These are phyloP conservation scores for Fragum sueziense DNA, from an alignment of 2,888 invertebrate species.

Conservation along the genomic window DNA sequence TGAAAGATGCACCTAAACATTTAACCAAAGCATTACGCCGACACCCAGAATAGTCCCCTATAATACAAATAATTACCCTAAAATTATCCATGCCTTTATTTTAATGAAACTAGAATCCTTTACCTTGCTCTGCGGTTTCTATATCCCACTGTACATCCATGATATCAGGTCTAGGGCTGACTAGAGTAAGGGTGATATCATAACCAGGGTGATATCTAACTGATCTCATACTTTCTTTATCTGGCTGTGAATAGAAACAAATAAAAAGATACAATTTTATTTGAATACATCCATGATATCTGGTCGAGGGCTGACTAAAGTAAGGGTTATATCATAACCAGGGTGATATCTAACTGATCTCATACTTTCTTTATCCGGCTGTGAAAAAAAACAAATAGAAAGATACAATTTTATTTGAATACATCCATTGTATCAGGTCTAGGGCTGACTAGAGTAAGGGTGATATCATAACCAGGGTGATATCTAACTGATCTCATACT, in stretches of 20 bases:
- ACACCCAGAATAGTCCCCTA: too few species aligned
- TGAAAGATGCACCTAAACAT: too few species aligned
- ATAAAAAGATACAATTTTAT: background rate
- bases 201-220: slow-evolving; percentile 84
- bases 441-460: too few species aligned
- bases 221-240: slow-evolving; percentile 81
- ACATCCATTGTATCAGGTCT: too few species aligned
- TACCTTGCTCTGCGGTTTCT: slow-evolving; percentile 86
- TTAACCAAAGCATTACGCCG: too few species aligned
- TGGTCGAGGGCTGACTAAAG: slow-evolving; percentile 92
- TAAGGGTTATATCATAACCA: slow-evolving; percentile 91
- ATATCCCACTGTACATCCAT: slow-evolving; percentile 87
- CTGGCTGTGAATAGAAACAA: slow-evolving; percentile 72
- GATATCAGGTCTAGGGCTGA: slow-evolving; percentile 90
- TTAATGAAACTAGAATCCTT: too few species aligned
- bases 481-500: too few species aligned
- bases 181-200: slow-evolving; percentile 91
- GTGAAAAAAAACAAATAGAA: slow-evolving; percentile 25
- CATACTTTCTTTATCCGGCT: slow-evolving; percentile 82
- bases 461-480: too few species aligned
- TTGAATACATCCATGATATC: slow-evolving; percentile 85
- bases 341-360: slow-evolving; percentile 80
- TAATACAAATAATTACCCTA: too few species aligned
- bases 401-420: too few species aligned
- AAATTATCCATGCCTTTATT: too few species aligned